Evolutionary conservation across 2,888 invertebrate genomes (phyloP), one percentile per base, ranked within the genome.

Genomic region (Aspidiotus rigidus): DNA sequence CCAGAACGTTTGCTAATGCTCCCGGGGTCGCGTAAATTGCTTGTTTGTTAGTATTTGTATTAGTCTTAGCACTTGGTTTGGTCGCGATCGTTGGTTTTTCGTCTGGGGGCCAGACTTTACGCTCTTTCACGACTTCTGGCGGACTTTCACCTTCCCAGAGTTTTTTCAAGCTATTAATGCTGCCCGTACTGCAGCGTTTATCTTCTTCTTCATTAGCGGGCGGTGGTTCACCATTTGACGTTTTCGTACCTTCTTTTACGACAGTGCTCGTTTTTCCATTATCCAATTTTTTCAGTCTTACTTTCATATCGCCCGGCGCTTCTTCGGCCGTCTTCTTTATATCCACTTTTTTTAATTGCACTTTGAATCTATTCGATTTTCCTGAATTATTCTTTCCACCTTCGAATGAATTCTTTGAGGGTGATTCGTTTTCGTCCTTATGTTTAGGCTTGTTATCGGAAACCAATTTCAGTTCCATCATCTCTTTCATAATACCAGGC

Each of bases 161-260:
- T 78, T 91, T 91, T 78, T 93, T 93, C 75, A 94, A 81, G 78
- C 91, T 93, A 77, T 88, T 92, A 76, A 94, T 94, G 80, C 92
- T 92, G 72, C 93, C 93, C 62, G 93, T 93, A 78, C 93, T 93
- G 73, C 90, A 87, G 13, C 93, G 83, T 78, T 93, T 93, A 77
- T 91, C 90, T 64, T 91, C 90, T 64, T 88, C 89, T 9, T 83
- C 85, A 42, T 77, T 57, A 74, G 72, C 40, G 74, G 74, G 13
- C 13, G 7, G 39, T 1, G 15, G 11, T 11, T 71, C 72, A 6
- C 55, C 42, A 11, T 39, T 79, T 8, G 77, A 77, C 13, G 59
- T 17, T 55, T 42, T 54, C 28, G 28, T 28, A 57, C 69, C 61
- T 63, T 71, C 60, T 61, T 70, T 15, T 53, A 54, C 7, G 64